Evolutionary conservation across 1,140 invertebrate species (phyloP).

Genomic region (Bombus cullumanus): DNA sequence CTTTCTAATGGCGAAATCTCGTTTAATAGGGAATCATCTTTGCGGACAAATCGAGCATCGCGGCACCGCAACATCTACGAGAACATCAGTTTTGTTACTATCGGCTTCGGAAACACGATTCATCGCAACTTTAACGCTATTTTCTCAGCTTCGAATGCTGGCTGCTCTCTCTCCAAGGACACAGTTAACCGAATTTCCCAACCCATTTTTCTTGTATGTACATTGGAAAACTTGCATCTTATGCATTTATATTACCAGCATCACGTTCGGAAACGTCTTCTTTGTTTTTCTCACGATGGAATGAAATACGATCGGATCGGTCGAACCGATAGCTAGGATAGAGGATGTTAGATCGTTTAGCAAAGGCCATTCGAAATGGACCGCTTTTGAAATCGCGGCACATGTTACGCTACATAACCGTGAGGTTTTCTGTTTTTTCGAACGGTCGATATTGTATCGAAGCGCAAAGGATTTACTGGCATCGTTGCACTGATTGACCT

Average conservation of each 20-base stretch:
- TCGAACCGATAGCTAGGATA: not conserved
- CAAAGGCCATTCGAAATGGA: slow-evolving; percentile 4
- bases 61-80: not conserved
- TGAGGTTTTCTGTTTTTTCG: slow-evolving; percentile 42
- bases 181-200: slow-evolving; percentile 11
- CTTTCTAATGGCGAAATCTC: not conserved
- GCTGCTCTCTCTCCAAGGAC: slow-evolving; percentile 17
- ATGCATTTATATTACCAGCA: not conserved
- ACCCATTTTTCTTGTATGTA: not conserved
- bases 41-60: slow-evolving; percentile 25
- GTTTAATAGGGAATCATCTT: not conserved
- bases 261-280: not conserved
- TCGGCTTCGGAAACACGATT: not conserved
- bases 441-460: slow-evolving; percentile 56
- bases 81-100: slow-evolving; percentile 14
- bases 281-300: not conserved
- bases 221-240: not conserved
- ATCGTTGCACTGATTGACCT: slow-evolving; percentile 67
- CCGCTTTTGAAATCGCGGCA: not conserved
- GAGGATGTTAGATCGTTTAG: not conserved
- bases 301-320: not conserved
- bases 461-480: slow-evolving; percentile 54
- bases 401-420: not conserved
- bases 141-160: slow-evolving; percentile 60
- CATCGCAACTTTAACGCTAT: slow-evolving; percentile 49